Percentiles rank a stretch among this genome's conserved stretches.
phyloP scores from a whole-genome alignment of 1,140 invertebrate species.

The Zaprionus lachaisei region DNA sequence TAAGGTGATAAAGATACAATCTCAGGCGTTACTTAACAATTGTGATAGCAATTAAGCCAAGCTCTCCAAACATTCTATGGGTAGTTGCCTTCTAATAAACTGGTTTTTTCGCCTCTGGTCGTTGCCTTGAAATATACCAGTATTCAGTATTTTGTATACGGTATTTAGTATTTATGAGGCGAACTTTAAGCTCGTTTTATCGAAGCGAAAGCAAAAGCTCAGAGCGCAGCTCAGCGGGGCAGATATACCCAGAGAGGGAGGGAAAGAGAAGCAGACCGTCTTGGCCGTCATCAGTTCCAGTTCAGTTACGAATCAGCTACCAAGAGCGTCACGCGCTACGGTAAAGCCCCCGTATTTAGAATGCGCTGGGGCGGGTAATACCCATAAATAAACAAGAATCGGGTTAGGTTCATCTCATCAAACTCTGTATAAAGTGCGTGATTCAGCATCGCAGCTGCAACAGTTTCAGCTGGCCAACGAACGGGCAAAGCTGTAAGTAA shows the following conservation, averaged over 20 bases:
- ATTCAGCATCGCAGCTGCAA: conserved; percentile 46
- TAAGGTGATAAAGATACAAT: conserved; percentile 19
- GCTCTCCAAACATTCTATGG: conserved; percentile 35
- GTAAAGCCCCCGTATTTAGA: conserved; percentile 48
- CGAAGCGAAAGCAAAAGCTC: conserved; percentile 15
- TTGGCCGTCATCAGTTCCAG: conserved; percentile 18
- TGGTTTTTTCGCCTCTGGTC: conserved; percentile 27
- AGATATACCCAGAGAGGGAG: conserved; percentile 3
- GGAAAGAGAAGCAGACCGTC: conserved; percentile 21
- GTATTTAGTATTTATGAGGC: neutral
- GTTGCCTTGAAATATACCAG: conserved; percentile 40
- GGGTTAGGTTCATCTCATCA: conserved; percentile 21
- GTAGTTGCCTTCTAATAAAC: conserved; percentile 28
- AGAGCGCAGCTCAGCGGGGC: conserved; percentile 6
- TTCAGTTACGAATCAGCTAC: conserved; percentile 58
- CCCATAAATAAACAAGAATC: conserved; percentile 63
- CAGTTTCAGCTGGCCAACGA: conserved; percentile 51
- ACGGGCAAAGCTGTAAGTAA: conserved; percentile 32
- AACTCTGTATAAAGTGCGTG: conserved; percentile 65
- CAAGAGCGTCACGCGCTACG: conserved; percentile 43
- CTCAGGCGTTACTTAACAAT: conserved; percentile 25
- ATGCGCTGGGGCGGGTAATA: conserved; percentile 42
- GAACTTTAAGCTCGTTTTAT: conserved; percentile 31
- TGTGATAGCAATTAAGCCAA: conserved; percentile 25
- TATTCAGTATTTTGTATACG: conserved; percentile 1